A percentile compares a stretch with the other conserved stretches of the same genome.
These are phyloP conservation scores for Apis dorsata DNA, from an alignment of 1,140 invertebrate genomes.

Conservation along the genomic window DNA sequence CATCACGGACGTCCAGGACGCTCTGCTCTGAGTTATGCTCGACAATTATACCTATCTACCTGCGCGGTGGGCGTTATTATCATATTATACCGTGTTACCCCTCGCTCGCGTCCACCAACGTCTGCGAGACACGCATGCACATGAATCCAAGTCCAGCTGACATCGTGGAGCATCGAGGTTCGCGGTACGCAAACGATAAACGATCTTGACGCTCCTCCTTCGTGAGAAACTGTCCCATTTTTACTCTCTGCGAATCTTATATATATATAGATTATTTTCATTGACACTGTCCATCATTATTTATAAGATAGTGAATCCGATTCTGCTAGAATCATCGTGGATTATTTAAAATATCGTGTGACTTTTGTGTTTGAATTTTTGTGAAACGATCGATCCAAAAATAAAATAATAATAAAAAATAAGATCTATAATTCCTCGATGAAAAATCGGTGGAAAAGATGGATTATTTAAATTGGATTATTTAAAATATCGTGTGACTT, in stretches of 20 bases:
- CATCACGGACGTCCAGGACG: slow-evolving; percentile 76
- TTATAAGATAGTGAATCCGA: too few species aligned
- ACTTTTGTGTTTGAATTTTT: too few species aligned
- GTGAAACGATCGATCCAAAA: too few species aligned
- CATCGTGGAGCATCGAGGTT: slow-evolving; percentile 45
- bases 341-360: too few species aligned
- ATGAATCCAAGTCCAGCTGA: slow-evolving; percentile 34
- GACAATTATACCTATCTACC: slow-evolving; percentile 78
- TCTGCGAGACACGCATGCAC: slow-evolving; percentile 16
- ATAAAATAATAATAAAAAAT: too few species aligned
- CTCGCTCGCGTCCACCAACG: slow-evolving; percentile 36
- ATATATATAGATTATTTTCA: too few species aligned
- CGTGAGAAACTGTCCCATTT: background rate
- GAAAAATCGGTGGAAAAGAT: too few species aligned
- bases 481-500: too few species aligned
- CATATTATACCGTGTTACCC: slow-evolving; percentile 74
- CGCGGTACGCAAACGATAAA: slow-evolving; percentile 11
- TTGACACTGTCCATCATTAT: too few species aligned
- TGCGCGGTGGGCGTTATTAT: slow-evolving; percentile 76
- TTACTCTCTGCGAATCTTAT: background rate
- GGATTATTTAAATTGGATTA: too few species aligned
- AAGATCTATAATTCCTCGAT: too few species aligned
- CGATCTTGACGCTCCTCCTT: background rate
- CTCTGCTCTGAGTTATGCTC: slow-evolving; percentile 77
- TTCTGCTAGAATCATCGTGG: too few species aligned